phyloP scores from a whole-genome alignment of 2,888 invertebrate species.

The Taenaris catops region DNA sequence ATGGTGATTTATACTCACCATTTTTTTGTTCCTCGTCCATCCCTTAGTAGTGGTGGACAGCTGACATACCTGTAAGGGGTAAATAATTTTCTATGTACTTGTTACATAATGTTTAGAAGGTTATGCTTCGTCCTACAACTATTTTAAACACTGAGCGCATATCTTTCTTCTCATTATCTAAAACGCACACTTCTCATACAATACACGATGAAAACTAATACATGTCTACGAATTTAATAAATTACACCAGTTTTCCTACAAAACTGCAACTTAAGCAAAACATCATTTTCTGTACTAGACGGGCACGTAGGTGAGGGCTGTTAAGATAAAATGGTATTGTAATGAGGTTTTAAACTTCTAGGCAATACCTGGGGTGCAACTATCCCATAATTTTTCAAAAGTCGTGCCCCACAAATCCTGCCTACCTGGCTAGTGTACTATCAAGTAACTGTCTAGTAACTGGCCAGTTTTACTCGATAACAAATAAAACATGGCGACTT shows the following conservation, averaged over 20 bases:
- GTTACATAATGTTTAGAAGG: constrained; percentile 77
- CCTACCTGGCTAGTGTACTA: no score
- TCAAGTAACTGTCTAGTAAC: no score
- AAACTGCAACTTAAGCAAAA: constrained; percentile 12
- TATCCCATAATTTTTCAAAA: constrained; percentile 87
- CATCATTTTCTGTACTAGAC: constrained; percentile 13
- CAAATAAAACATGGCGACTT: no score
- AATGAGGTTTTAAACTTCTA: constrained; percentile 39
- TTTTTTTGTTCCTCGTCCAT: constrained; percentile 89
- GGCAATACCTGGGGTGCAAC: constrained; percentile 85
- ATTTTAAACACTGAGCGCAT: constrained; percentile 18
- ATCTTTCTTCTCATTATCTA: constrained; percentile 4
- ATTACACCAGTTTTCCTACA: constrained; percentile 46
- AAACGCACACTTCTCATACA: constrained; percentile 30
- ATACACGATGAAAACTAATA: constrained; percentile 28
- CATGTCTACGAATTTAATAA: constrained; percentile 38
- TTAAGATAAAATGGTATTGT: constrained; percentile 22
- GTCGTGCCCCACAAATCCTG: constrained; percentile 91
- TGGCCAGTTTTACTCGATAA: no score
- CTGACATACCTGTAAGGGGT: constrained; percentile 83
- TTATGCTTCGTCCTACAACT: constrained; percentile 56
- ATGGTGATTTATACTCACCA: constrained; percentile 76
- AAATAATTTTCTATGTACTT: constrained; percentile 61
- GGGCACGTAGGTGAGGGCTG: constrained; percentile 9
- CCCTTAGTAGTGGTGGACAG: constrained; percentile 86